These are phyloP conservation scores for Hydrophis major DNA, from an alignment of 2,797 vertebrate genomes.

Conservation along the genomic window DNA sequence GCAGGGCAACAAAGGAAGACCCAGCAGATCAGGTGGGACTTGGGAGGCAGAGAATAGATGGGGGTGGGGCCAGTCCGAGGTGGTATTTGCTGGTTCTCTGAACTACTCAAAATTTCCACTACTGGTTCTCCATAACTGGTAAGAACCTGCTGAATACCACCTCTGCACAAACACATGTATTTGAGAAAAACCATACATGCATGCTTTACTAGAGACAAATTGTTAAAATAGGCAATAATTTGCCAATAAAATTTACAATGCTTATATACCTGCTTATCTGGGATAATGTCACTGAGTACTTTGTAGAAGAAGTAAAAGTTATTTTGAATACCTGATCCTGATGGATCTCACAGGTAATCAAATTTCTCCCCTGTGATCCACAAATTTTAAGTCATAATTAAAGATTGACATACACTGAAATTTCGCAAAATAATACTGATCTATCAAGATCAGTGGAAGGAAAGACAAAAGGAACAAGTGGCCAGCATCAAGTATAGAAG, in stretches of 20 bases:
- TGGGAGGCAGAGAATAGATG: too few species aligned
- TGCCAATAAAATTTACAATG: neutral
- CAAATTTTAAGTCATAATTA: neutral
- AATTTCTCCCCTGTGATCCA: neutral
- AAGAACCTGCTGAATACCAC: too few species aligned
- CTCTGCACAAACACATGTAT: neutral
- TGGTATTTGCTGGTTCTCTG: too few species aligned
- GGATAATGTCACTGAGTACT: neutral
- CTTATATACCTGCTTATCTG: neutral
- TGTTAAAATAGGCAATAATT: neutral
- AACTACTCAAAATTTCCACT: too few species aligned
- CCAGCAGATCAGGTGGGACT: too few species aligned
- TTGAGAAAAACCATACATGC: neutral
- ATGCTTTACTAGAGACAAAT: neutral
- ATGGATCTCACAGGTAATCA: neutral
- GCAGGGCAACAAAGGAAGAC: too few species aligned
- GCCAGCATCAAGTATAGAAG: neutral
- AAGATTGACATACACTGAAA: neutral
- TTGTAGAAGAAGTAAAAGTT: neutral
- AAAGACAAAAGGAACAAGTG: neutral
- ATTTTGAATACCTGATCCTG: neutral
- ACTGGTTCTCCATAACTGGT: too few species aligned
- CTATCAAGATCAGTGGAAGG: neutral
- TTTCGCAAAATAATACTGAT: neutral
- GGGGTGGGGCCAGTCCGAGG: too few species aligned